Conservation (phyloP, 2,797 vertebrate genomes). For the Diplodus puntazzo region DNA sequence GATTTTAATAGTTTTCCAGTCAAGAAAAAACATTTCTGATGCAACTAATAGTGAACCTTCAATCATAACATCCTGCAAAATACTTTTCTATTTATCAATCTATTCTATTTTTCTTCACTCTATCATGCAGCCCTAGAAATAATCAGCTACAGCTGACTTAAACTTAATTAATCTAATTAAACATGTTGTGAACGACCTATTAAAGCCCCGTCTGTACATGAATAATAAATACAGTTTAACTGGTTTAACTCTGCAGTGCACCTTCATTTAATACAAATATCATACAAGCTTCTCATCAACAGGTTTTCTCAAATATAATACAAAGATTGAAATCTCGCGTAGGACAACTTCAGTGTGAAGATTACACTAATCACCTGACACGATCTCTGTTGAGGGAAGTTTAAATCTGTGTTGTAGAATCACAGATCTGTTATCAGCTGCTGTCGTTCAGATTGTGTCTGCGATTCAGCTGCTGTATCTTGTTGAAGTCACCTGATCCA, state of each 20-base stretch:
- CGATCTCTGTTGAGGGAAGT: neutral
- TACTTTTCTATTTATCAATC: too few relatives aligned
- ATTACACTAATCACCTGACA: too few relatives aligned
- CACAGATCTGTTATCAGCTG: neutral
- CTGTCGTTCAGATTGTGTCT: neutral
- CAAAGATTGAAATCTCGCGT: too few relatives aligned
- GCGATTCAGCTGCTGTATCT: neutral
- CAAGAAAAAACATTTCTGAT: too few relatives aligned
- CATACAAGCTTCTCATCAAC: neutral
- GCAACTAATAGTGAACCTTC: too few relatives aligned
- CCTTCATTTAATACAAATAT: neutral
- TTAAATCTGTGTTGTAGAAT: neutral
- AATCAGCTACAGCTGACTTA: too few relatives aligned
- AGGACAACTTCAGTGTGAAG: too few relatives aligned
- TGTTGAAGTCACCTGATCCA: neutral
- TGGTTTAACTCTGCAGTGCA: neutral
- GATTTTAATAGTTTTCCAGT: too few relatives aligned
- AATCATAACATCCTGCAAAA: too few relatives aligned
- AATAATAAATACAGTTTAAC: neutral
- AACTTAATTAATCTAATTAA: neutral
- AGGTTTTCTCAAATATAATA: too few relatives aligned
- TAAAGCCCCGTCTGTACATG: neutral
- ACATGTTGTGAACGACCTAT: neutral
- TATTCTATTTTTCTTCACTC: too few relatives aligned
- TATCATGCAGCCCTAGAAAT: too few relatives aligned